Conservation (phyloP, 2,113 vertebrate species). For the Theristicus caerulescens region DNA sequence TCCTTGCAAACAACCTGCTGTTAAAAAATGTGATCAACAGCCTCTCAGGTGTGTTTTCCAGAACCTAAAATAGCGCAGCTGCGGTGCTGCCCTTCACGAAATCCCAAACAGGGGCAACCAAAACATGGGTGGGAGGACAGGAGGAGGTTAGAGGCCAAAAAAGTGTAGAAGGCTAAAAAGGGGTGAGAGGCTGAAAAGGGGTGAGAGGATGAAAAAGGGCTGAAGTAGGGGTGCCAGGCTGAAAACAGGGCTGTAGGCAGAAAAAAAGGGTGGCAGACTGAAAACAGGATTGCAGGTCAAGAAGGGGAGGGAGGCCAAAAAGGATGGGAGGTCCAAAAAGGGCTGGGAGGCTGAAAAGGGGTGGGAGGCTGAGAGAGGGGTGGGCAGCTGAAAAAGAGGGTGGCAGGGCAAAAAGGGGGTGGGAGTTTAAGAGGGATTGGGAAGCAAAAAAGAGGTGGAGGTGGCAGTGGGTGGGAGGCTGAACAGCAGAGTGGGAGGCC, state of each 20-base stretch:
- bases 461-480: neutral
- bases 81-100: neutral
- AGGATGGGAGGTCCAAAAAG: neutral
- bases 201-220: neutral
- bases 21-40: slow-evolving; percentile 45
- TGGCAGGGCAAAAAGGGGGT: neutral
- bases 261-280: neutral
- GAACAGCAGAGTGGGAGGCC: neutral
- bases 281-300: neutral
- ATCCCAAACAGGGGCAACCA: neutral
- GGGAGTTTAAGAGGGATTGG: neutral
- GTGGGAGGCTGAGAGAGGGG: neutral
- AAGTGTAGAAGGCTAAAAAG: neutral
- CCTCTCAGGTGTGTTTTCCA: slow-evolving; percentile 37
- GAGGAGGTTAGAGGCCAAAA: neutral
- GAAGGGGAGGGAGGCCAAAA: neutral
- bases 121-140: neutral
- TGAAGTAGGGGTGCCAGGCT: neutral
- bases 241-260: neutral
- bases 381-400: neutral
- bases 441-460: neutral
- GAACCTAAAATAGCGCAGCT: slow-evolving; percentile 19
- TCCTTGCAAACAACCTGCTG: slow-evolving; percentile 43
- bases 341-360: neutral
- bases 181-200: neutral